Base-by-base conservation (phyloP, 2,113 vertebrate species). In the Cyanoderma ruficeps region DNA sequence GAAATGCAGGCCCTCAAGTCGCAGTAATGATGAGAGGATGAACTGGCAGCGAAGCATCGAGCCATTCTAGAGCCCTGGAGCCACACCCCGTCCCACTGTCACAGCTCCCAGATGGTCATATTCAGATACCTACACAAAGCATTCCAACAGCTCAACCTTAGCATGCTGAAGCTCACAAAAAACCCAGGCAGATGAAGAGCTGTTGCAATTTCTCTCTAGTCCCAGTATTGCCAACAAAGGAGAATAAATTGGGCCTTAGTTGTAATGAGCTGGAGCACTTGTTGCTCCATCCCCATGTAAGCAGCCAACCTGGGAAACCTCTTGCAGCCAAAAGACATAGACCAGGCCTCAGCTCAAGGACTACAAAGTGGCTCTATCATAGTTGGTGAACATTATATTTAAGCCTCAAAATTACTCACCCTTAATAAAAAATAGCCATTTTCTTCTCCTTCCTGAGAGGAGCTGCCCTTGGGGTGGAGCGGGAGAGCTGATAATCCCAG, bases 161-260 rank as follows among this genome's bases (percentile, higher is more conserved):
- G 46, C 52, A 31, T 10, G 2, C 2, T 5, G 25, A 64, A 76
- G 10, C 22, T 42, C 60, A 77, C 71, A 60, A 49, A 74, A 85
- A 85, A 81, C 2, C 41, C 55, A 46, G 16, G 24, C 31, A 88
- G 22, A 8, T 63, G 33, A 84, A 90, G 16, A 89, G 16, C 28
- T 63, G 8, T 11, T 74, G 9, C 19, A 24, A 1, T 65, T 88
- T 84, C 33, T 65, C 11, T 69, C n/a, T 33, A 17, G 2, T 8
- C 10, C 18, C 2, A 4, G 0, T 17, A 57, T 5, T 50, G 7
- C 57, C 37, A 76, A 46, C 11, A 12, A 75, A 53, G 6, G 22
- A 6, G 6, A 78, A 21, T 41, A 47, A 52, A 14, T 1, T 5
- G 2, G 24, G 20, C 41, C 4, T 18, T 5, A 7, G 10, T 8